These are phyloP conservation scores for Malthinus seriepunctatus DNA, from an alignment of 2,888 invertebrate genomes.

Conservation along the genomic window DNA sequence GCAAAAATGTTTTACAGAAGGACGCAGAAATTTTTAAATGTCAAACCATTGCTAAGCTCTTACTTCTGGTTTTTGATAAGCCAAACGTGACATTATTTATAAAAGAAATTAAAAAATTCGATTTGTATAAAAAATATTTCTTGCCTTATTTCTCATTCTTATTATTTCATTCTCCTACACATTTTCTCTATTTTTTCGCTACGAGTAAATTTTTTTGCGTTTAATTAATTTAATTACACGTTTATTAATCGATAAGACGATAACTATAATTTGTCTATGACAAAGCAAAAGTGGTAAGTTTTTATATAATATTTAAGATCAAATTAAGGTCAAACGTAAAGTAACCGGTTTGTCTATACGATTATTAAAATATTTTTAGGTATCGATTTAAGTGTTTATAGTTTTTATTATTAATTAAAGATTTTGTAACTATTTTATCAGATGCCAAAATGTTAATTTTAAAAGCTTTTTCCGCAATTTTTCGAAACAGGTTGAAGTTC, in stretches of 20 bases:
- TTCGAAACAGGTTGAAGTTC: no score
- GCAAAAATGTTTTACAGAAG: slow-evolving; percentile 29
- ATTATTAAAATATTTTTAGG: slow-evolving; percentile 2
- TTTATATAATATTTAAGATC: no score
- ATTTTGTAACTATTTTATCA: no score
- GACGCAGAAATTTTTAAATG: slow-evolving; percentile 24
- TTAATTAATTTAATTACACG: no score
- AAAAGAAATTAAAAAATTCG: slow-evolving; percentile 12
- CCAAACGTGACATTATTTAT: slow-evolving; percentile 10
- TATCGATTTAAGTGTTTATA: background rate
- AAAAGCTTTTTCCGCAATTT: no score
- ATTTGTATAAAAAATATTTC: slow-evolving; percentile 2
- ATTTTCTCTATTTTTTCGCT: background rate
- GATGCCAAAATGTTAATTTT: no score
- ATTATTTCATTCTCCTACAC: background rate
- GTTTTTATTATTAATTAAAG: background rate
- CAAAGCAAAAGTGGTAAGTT: no score
- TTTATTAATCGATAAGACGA: no score
- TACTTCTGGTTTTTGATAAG: slow-evolving; percentile 22
- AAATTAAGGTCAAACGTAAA: slow-evolving; percentile 2
- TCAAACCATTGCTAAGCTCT: slow-evolving; percentile 10
- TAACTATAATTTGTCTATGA: no score
- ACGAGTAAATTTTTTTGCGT: no score
- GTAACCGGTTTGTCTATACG: slow-evolving; percentile 1
- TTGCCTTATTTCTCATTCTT: background rate